phyloP scores from a whole-genome alignment of 1,140 invertebrate species.

The Goniozus legneri region DNA sequence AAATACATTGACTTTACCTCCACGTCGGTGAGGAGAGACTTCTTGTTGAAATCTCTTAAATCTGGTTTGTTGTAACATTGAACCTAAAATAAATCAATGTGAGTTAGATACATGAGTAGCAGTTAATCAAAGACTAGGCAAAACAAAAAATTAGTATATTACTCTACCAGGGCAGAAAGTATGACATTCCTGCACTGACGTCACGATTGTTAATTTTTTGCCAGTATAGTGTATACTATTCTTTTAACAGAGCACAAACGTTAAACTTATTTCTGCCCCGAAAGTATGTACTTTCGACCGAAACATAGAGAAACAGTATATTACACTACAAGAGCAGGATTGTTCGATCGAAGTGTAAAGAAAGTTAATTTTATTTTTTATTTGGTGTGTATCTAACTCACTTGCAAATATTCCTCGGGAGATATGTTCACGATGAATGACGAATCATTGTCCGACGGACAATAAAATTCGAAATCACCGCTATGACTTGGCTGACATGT shows the following conservation, averaged over 20 bases:
- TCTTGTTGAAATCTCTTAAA: constrained; percentile 24
- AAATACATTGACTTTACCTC: constrained; percentile 17
- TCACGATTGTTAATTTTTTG: background rate
- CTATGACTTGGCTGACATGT: background rate
- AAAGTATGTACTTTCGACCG: background rate
- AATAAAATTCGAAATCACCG: constrained; percentile 15
- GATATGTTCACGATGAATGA: constrained; percentile 18
- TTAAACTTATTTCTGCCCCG: background rate
- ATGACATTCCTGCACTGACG: background rate
- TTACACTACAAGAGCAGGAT: no score
- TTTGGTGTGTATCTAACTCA: background rate
- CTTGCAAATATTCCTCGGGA: constrained; percentile 14
- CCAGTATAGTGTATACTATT: background rate
- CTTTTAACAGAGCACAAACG: background rate
- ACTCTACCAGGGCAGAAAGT: background rate
- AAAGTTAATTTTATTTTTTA: background rate
- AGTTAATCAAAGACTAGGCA: no score
- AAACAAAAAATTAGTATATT: background rate
- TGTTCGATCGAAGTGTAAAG: background rate
- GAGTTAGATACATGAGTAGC: no score
- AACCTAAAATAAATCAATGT: constrained; percentile 9
- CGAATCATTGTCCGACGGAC: constrained; percentile 8
- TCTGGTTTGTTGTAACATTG: constrained; percentile 17
- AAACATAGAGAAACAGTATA: background rate
- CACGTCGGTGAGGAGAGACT: background rate